Evolutionary conservation across 92 coral and sea anemone genomes (phyloP), one percentile per base, ranked within the genome.

Genomic region (Scolanthus callimorphus): DNA sequence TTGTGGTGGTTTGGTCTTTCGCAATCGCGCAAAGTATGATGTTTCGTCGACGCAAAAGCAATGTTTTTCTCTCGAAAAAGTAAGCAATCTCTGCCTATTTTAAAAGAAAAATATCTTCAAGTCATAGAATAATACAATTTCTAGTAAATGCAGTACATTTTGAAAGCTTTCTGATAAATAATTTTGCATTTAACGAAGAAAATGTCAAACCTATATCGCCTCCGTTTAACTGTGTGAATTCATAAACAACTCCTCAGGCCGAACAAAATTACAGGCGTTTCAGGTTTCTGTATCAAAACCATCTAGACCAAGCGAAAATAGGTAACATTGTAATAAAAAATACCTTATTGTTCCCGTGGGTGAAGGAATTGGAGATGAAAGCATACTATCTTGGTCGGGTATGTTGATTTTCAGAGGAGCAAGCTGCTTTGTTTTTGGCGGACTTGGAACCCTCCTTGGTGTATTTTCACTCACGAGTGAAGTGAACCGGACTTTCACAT

Each of bases 281-380:
- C n/a, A n/a, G n/a, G n/a, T n/a, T n/a, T n/a, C n/a, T n/a, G n/a
- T n/a, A n/a, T n/a, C n/a, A n/a, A n/a, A n/a, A n/a, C n/a, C n/a
- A n/a, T n/a, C n/a, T n/a, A n/a, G n/a, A n/a, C n/a, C n/a, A n/a
- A n/a, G n/a, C n/a, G n/a, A n/a, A n/a, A n/a, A n/a, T n/a, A n/a
- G n/a, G n/a, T n/a, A n/a, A n/a, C n/a, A n/a, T n/a, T n/a, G n/a
- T 29, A n/a, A n/a, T 17, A 55, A 51, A 11, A 6, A 63, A 17
- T 51, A 92, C 98, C 98, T 92, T 63, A 92, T 92, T 12, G 98
- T 92, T 41, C 88, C 89, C 21, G 98, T 92, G 31, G 98, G 98
- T 10, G 98, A 92, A 31, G 98, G 98, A 43, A 89, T 30, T 8
- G 98, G 98, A 19, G 98, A 92, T n/a, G 85, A 75, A 27, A 90